Percentiles rank a stretch among this genome's conserved stretches.
Evolutionary conservation across 2,888 invertebrate species (phyloP).

Genomic region (Odontomyia ornata): DNA sequence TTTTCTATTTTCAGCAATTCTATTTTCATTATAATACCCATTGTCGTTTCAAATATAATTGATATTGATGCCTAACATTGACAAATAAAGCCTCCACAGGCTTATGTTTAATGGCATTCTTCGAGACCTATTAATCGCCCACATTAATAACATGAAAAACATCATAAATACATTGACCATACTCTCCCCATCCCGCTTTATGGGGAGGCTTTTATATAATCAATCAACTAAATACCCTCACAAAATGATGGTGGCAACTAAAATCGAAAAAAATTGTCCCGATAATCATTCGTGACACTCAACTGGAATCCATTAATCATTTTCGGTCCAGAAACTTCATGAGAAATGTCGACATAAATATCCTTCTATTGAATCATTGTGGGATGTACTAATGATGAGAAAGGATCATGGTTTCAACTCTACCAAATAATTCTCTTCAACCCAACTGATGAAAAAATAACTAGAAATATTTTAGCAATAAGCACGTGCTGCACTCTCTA

Average conservation of each 20-base stretch:
- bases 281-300: constrained; percentile 22
- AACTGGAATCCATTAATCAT: constrained; percentile 30
- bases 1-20: no score
- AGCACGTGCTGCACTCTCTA: background rate
- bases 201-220: background rate
- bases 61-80: no score
- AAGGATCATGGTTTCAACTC: background rate
- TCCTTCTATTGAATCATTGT: background rate
- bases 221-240: constrained; percentile 20
- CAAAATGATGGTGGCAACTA: background rate
- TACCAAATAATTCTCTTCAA: constrained; percentile 26
- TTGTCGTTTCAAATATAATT: no score
- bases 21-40: no score
- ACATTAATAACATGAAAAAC: background rate
- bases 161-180: constrained; percentile 29
- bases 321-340: background rate
- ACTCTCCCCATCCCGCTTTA: no score
- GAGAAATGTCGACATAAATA: background rate
- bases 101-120: no score
- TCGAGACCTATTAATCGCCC: no score
- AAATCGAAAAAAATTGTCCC: background rate
- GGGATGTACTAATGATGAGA: no score
- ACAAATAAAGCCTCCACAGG: no score
- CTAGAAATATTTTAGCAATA: background rate
- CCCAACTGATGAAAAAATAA: background rate